Conservation (phyloP, 2,888 invertebrate species). For the Drosophila meridionalis region DNA sequence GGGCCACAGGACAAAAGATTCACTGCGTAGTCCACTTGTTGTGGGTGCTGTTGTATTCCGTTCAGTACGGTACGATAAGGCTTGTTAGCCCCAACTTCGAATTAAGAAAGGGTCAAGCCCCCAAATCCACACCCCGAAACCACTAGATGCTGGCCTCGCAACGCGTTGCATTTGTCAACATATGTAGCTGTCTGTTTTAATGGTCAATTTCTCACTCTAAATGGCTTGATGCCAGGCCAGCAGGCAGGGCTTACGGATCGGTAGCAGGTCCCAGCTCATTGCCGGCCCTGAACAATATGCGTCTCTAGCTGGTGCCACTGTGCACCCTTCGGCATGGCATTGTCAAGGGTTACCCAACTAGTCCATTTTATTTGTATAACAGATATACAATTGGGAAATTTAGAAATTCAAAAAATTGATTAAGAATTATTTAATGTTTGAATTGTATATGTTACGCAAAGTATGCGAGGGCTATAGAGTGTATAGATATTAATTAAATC, state of each 20-base stretch:
- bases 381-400: background rate
- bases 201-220: slow-evolving; percentile 84
- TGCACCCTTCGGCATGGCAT: slow-evolving; percentile 17
- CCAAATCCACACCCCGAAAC: background rate
- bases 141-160: slow-evolving; percentile 8
- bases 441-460: background rate
- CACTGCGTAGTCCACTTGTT: slow-evolving; percentile 47
- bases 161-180: slow-evolving; percentile 78
- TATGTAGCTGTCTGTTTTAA: slow-evolving; percentile 80
- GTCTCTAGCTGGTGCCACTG: slow-evolving; percentile 12
- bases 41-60: slow-evolving; percentile 29
- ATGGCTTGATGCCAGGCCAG: slow-evolving; percentile 61
- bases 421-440: background rate
- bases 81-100: slow-evolving; percentile 27
- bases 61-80: slow-evolving; percentile 1
- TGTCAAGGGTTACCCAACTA: slow-evolving; percentile 1
- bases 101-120: slow-evolving; percentile 29
- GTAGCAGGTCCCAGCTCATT: slow-evolving; percentile 13
- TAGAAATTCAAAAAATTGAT: background rate
- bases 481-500: background rate
- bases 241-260: slow-evolving; percentile 16
- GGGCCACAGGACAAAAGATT: slow-evolving; percentile 32
- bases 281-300: background rate
- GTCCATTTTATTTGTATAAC: background rate
- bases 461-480: background rate